Percentiles rank a stretch among this genome's conserved stretches.
Evolutionary conservation across 1,140 invertebrate genomes (phyloP).

Genomic region (Drosophila miranda): DNA sequence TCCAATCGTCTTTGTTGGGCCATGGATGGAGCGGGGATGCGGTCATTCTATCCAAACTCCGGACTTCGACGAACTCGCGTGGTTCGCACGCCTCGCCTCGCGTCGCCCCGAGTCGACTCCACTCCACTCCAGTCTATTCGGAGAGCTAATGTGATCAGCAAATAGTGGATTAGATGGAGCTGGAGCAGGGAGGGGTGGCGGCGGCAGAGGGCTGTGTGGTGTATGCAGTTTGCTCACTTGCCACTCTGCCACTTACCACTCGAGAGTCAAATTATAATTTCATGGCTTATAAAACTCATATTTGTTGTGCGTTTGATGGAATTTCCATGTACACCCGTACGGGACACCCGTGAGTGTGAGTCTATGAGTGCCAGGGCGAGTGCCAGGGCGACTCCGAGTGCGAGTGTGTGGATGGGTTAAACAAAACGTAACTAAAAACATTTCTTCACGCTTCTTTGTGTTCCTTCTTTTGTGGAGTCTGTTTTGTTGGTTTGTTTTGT

Average conservation of each 20-base stretch:
- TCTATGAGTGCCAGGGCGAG: conserved; percentile 4
- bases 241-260: conserved; percentile 67
- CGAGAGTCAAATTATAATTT: conserved; percentile 78
- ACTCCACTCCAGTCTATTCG: background rate
- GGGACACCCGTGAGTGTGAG: background rate
- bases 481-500: conserved; percentile 31
- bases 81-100: conserved; percentile 64
- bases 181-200: background rate
- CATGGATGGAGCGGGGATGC: background rate
- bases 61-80: conserved; percentile 22
- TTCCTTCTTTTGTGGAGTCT: conserved; percentile 35
- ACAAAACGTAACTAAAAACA: conserved; percentile 80
- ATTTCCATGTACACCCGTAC: conserved; percentile 44
- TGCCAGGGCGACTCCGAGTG: conserved; percentile 12
- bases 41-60: background rate
- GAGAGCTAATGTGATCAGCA: conserved; percentile 69
- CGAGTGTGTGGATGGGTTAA: conserved; percentile 39
- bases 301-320: conserved; percentile 77
- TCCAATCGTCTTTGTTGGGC: background rate
- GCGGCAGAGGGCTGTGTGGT: conserved; percentile 16
- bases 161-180: conserved; percentile 28
- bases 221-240: conserved; percentile 58
- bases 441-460: conserved; percentile 78
- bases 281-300: conserved; percentile 80
- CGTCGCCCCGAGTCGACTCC: no score